Evolutionary conservation across 2,888 invertebrate species (phyloP).

Genomic region (Diarsia mendica): DNA sequence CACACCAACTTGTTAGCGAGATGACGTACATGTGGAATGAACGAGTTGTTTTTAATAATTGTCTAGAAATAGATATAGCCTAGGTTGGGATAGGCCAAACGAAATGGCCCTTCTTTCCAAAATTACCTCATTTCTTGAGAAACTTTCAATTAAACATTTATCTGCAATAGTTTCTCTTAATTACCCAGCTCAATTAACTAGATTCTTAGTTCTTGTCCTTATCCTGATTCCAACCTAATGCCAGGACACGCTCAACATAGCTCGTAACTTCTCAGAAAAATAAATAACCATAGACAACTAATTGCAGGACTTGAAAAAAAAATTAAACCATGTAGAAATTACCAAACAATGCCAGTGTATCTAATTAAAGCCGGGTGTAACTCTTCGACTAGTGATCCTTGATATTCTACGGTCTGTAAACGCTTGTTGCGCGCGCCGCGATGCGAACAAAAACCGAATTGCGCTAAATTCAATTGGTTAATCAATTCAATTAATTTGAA

Average conservation of each 20-base stretch:
- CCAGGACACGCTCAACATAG: conserved; percentile 30
- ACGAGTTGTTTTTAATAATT: conserved; percentile 3
- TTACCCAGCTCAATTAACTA: conserved; percentile 1
- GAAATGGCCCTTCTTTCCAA: background rate
- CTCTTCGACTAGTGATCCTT: conserved; percentile 45
- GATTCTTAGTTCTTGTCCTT: conserved; percentile 38
- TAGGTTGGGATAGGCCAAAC: background rate
- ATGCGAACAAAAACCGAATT: conserved; percentile 80
- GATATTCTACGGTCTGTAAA: conserved; percentile 55
- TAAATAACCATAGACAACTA: conserved; percentile 14
- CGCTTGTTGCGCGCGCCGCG: conserved; percentile 61
- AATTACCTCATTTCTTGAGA: background rate
- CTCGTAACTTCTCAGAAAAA: conserved; percentile 5
- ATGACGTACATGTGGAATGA: conserved; percentile 12
- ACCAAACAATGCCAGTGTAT: conserved; percentile 57
- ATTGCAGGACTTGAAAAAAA: conserved; percentile 37
- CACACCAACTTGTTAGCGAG: conserved; percentile 21
- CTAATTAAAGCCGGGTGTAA: conserved; percentile 52
- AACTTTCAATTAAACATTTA: background rate
- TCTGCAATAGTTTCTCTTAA: conserved; percentile 1
- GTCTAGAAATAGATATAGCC: conserved; percentile 11
- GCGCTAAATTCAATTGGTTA: conserved; percentile 86
- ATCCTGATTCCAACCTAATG: conserved; percentile 33
- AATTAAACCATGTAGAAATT: conserved; percentile 53
- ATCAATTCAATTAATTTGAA: conserved; percentile 88